Conservation (phyloP, 2,113 vertebrate species). For the Meleagris gallopavo region DNA sequence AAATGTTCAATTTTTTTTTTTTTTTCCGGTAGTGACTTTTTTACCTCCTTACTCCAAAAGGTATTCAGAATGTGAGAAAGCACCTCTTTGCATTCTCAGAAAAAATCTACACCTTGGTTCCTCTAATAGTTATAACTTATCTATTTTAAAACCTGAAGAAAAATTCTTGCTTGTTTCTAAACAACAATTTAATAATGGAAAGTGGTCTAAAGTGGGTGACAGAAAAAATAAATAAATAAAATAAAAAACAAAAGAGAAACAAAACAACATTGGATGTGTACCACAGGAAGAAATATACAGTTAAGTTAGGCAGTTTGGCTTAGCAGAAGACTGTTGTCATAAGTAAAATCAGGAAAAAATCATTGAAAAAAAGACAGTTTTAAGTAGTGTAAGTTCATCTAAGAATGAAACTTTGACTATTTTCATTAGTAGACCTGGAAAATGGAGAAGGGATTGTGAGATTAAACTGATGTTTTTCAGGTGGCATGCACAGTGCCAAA, state of each 20-base stretch:
- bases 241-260: neutral
- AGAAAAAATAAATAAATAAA: neutral
- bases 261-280: neutral
- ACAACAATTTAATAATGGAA: neutral
- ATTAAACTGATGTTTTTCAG: neutral
- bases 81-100: neutral
- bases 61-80: neutral
- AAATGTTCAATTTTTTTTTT: neutral
- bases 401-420: neutral
- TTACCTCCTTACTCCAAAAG: neutral
- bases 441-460: neutral
- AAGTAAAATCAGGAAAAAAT: neutral
- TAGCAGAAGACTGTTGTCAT: neutral
- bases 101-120: neutral
- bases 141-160: neutral
- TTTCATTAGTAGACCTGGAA: neutral
- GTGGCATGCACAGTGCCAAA: neutral
- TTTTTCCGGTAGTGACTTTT: neutral
- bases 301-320: neutral
- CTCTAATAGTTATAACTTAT: neutral
- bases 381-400: neutral
- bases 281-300: neutral
- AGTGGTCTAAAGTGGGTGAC: neutral
- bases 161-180: neutral
- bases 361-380: neutral